These are phyloP conservation scores for Grammomys dolichurus DNA, from an alignment of 2,113 vertebrate species.

Conservation along the genomic window DNA sequence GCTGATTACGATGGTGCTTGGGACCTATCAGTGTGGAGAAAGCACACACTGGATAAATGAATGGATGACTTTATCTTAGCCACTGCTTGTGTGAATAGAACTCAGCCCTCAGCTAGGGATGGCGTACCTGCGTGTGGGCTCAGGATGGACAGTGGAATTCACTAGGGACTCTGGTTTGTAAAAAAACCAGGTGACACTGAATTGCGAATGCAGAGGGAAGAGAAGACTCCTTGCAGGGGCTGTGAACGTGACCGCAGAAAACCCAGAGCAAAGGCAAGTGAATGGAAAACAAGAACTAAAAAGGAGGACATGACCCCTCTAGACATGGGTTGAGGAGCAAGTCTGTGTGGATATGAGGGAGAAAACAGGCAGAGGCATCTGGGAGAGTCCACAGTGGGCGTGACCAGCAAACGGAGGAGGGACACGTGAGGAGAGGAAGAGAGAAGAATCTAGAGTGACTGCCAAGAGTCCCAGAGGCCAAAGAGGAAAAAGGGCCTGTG, in stretches of 20 bases:
- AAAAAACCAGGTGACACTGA: background rate
- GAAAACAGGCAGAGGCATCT: background rate
- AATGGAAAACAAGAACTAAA: background rate
- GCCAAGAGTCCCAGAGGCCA: background rate
- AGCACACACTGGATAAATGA: rapidly evolving
- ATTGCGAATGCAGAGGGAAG: background rate
- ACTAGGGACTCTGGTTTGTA: background rate
- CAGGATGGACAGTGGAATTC: background rate
- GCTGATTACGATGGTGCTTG: background rate
- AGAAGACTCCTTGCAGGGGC: background rate
- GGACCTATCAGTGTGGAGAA: background rate
- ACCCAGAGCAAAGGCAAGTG: background rate
- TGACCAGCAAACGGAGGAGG: background rate
- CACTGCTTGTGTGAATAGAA: background rate
- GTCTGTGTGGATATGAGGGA: background rate
- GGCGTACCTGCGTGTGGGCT: background rate
- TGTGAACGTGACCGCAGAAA: background rate
- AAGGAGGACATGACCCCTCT: background rate
- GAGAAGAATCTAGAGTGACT: background rate
- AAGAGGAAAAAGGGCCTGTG: background rate
- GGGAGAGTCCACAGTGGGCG: background rate
- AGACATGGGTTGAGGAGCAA: background rate
- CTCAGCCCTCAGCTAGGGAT: background rate
- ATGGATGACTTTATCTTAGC: background rate
- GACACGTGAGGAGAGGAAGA: background rate